Percentiles rank a stretch among this genome's conserved stretches.
Evolutionary conservation across 2,113 vertebrate species (phyloP).

Genomic region (Motacilla alba): DNA sequence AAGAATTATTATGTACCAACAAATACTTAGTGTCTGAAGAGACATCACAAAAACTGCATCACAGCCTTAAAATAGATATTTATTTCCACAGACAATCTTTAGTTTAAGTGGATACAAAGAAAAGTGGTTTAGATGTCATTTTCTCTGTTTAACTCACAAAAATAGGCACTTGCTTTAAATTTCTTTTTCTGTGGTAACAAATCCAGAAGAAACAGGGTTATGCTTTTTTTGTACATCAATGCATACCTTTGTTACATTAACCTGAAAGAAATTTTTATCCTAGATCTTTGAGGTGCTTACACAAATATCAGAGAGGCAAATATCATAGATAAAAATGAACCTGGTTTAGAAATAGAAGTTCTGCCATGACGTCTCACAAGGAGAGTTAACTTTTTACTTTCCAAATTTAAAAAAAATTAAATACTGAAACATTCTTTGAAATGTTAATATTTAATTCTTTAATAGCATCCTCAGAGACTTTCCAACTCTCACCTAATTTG

Average conservation of each 20-base stretch:
- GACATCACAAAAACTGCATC: conserved; percentile 19
- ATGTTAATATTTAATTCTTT: background rate
- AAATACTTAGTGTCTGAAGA: conserved; percentile 46
- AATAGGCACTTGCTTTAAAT: background rate
- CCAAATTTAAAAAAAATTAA: background rate
- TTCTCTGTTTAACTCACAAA: background rate
- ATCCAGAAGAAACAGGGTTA: background rate
- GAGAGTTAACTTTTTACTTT: conserved; percentile 1
- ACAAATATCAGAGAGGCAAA: background rate
- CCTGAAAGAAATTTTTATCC: background rate
- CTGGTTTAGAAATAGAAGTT: background rate
- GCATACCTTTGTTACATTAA: background rate
- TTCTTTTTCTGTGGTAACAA: background rate
- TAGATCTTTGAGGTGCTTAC: background rate
- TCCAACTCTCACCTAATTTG: conserved; percentile 19
- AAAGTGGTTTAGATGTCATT: background rate
- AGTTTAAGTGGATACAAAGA: background rate
- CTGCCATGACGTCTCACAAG: background rate
- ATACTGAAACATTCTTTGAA: background rate
- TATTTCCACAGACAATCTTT: background rate
- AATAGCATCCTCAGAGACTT: conserved; percentile 7
- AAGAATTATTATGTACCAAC: conserved; percentile 30
- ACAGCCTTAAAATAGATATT: background rate
- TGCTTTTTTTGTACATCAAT: background rate
- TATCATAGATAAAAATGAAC: background rate